A percentile compares a stretch with the other conserved stretches of the same genome.
Conservation (phyloP, 1,140 invertebrate genomes). For the Brachionus rotundiformis region DNA sequence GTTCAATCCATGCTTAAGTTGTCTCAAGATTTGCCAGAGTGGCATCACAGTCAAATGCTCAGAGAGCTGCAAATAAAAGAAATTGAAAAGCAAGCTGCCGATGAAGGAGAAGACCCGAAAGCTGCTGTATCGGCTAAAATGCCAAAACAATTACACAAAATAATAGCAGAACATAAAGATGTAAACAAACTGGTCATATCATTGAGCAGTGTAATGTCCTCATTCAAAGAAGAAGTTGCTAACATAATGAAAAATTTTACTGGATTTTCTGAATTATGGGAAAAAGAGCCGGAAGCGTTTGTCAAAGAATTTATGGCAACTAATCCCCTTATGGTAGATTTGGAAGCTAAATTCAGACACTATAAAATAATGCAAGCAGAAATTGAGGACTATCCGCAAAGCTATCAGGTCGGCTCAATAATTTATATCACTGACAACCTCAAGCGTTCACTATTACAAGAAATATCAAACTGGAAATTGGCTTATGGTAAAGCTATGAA, state of each 20-base stretch:
- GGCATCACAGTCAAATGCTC: conserved; percentile 58
- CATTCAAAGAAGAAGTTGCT: conserved; percentile 61
- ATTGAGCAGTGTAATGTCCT: conserved; percentile 62
- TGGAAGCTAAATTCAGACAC: conserved; percentile 73
- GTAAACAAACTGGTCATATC: conserved; percentile 64
- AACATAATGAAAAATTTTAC: conserved; percentile 60
- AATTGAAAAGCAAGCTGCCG: conserved; percentile 57
- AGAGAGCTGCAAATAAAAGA: conserved; percentile 65
- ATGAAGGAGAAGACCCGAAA: conserved; percentile 61
- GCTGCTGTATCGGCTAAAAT: conserved; percentile 56
- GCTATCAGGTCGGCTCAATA: conserved; percentile 62
- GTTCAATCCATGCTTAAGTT: conserved; percentile 63
- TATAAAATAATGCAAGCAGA: conserved; percentile 62
- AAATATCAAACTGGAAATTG: conserved; percentile 79
- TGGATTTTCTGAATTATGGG: conserved; percentile 62
- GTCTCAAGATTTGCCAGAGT: conserved; percentile 61
- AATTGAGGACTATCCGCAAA: conserved; percentile 60
- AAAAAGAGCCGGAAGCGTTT: conserved; percentile 71
- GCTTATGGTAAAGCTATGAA: conserved; percentile 86
- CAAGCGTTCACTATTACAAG: conserved; percentile 79
- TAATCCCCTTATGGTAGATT: conserved; percentile 75
- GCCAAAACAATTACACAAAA: conserved; percentile 62
- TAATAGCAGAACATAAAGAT: conserved; percentile 65
- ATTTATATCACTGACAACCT: conserved; percentile 72
- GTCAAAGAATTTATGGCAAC: conserved; percentile 77